phyloP scores from a whole-genome alignment of 1,140 invertebrate species.

The Hylaeus volcanicus region DNA sequence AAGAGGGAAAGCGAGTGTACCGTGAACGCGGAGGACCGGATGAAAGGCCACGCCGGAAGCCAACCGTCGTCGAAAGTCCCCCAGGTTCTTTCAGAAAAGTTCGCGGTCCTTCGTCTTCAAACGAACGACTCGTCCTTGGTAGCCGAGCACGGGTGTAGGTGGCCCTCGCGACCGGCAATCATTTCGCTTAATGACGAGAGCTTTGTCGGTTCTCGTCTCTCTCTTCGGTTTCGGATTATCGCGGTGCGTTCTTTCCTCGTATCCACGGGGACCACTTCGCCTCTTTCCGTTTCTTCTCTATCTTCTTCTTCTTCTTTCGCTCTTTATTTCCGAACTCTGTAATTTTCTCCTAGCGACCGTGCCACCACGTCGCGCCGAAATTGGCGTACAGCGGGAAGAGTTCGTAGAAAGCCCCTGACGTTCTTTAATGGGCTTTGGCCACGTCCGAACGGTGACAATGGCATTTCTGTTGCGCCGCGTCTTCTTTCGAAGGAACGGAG shows the following conservation, averaged over 20 bases:
- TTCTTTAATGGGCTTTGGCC: conserved; percentile 32
- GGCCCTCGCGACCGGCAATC: conserved; percentile 69
- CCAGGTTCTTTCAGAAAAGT: conserved; percentile 51
- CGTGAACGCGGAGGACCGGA: neutral
- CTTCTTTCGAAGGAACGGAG: neutral
- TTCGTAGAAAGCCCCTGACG: conserved; percentile 59
- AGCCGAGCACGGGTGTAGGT: conserved; percentile 65
- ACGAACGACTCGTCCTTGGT: conserved; percentile 48
- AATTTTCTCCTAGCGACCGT: conserved; percentile 67
- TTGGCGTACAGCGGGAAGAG: conserved; percentile 64
- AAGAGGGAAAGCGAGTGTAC: too few relatives aligned
- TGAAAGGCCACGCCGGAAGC: conserved; percentile 60
- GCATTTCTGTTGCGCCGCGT: conserved; percentile 45
- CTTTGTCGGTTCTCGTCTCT: conserved; percentile 46
- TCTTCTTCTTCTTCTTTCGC: neutral
- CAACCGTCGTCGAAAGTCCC: conserved; percentile 30
- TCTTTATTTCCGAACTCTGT: conserved; percentile 14
- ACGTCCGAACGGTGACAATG: conserved; percentile 53
- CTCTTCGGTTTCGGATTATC: conserved; percentile 67
- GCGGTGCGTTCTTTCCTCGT: conserved; percentile 30
- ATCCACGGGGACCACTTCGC: too few relatives aligned
- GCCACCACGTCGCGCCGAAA: conserved; percentile 68
- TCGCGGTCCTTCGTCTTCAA: conserved; percentile 25
- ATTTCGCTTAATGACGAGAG: conserved; percentile 74
- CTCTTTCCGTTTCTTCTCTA: too few relatives aligned